phyloP scores from a whole-genome alignment of 2,888 invertebrate genomes.

The Microctonus hyperodae region DNA sequence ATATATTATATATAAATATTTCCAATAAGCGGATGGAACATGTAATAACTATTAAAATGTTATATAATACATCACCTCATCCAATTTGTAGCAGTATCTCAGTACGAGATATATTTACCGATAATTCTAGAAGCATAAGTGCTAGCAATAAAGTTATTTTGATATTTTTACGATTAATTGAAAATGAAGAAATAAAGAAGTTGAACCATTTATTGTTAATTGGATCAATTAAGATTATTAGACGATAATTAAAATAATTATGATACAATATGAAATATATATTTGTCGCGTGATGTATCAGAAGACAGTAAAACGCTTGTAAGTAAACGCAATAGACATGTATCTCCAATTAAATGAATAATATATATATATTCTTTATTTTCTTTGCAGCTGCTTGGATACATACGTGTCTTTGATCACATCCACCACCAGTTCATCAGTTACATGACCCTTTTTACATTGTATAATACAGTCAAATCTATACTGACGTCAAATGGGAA shows the following conservation, averaged over 20 bases:
- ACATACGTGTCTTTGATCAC: slow-evolving; percentile 4
- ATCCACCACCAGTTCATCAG: neutral
- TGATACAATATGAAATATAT: neutral
- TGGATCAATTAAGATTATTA: neutral
- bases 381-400: neutral
- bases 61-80: slow-evolving; percentile 3
- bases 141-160: neutral
- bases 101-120: neutral
- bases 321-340: neutral
- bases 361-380: neutral
- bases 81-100: neutral
- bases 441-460: neutral
- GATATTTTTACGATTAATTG: neutral
- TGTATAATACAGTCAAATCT: neutral
- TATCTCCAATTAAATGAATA: neutral
- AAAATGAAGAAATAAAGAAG: neutral
- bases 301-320: neutral
- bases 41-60: neutral
- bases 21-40: slow-evolving; percentile 3
- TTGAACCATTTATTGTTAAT: neutral
- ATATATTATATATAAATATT: neutral
- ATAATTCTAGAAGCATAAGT: neutral
- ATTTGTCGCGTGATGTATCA: neutral
- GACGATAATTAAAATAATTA: neutral
- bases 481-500: slow-evolving; percentile 9